phyloP scores from a whole-genome alignment of 64 coral and sea anemone genomes.

The Dendrophyllia cribrosa region DNA sequence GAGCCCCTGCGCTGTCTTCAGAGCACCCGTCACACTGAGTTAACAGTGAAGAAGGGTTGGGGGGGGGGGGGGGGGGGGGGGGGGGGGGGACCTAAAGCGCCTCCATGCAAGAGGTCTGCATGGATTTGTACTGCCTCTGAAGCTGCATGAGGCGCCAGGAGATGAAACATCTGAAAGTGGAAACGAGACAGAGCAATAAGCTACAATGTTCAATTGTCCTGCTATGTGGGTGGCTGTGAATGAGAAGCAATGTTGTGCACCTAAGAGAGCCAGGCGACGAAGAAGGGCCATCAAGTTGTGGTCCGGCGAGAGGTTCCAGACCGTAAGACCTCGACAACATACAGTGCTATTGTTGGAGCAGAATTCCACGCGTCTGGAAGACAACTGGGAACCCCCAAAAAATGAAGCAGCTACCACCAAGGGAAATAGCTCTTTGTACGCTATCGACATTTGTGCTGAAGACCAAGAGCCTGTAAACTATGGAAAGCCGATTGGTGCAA shows the following conservation, averaged over 20 bases:
- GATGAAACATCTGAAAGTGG: no score
- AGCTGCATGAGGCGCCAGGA: no score
- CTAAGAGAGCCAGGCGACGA: neutral
- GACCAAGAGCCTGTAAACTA: neutral
- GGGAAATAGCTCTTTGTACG: constrained; percentile 18
- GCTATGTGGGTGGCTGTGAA: constrained; percentile 20
- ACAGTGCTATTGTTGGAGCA: neutral
- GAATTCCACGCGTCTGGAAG: neutral
- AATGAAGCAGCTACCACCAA: neutral
- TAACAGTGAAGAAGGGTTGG: no score
- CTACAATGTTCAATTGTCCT: neutral
- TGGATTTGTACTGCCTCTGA: no score
- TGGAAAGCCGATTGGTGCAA: no score
- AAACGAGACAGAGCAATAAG: neutral
- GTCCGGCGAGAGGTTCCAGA: neutral
- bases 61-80: no score
- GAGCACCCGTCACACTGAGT: no score
- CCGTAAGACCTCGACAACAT: neutral
- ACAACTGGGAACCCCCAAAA: constrained; percentile 9
- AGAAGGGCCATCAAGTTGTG: constrained; percentile 8
- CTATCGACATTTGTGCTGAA: neutral
- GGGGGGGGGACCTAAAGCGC: no score
- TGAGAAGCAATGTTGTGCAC: neutral
- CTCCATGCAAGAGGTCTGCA: no score
- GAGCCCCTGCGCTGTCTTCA: no score